Evolutionary conservation across 1,140 invertebrate genomes (phyloP).

Genomic region (Lerema accius): DNA sequence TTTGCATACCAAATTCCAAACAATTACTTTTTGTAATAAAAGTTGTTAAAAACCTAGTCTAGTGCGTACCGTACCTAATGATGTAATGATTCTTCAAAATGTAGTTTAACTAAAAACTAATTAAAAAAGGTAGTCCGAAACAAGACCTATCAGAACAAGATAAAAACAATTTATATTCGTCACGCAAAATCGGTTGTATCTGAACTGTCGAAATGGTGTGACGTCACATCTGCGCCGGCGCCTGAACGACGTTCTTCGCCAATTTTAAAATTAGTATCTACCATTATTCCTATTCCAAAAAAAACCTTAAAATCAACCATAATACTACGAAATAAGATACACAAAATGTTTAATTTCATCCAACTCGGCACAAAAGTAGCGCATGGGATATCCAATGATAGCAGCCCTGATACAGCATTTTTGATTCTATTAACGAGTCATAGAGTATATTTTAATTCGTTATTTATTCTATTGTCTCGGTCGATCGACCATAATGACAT

Average conservation of each 20-base stretch:
- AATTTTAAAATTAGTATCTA: conserved; percentile 61
- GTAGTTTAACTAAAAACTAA: no score
- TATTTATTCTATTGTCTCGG: conserved; percentile 72
- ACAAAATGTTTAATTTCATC: conserved; percentile 13
- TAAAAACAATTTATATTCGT: neutral
- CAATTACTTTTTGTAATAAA: no score
- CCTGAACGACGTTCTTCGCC: conserved; percentile 50
- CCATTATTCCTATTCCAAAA: conserved; percentile 18
- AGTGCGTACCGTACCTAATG: no score
- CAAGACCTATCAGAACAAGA: no score
- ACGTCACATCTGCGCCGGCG: conserved; percentile 62
- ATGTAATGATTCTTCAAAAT: no score
- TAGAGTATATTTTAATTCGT: conserved; percentile 39
- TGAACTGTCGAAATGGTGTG: conserved; percentile 35
- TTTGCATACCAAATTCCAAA: no score
- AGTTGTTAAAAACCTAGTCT: no score
- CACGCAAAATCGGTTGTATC: neutral
- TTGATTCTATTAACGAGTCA: conserved; percentile 5
- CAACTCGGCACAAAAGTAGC: conserved; percentile 17
- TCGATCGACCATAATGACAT: conserved; percentile 78
- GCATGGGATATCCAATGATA: conserved; percentile 12
- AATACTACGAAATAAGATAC: conserved; percentile 15
- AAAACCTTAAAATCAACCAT: conserved; percentile 29
- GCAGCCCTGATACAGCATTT: neutral
- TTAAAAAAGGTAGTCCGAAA: no score